A percentile compares a stretch with the other conserved stretches of the same genome.
Evolutionary conservation across 2,113 vertebrate genomes (phyloP).

Genomic region (Rhabdornis inornatus): DNA sequence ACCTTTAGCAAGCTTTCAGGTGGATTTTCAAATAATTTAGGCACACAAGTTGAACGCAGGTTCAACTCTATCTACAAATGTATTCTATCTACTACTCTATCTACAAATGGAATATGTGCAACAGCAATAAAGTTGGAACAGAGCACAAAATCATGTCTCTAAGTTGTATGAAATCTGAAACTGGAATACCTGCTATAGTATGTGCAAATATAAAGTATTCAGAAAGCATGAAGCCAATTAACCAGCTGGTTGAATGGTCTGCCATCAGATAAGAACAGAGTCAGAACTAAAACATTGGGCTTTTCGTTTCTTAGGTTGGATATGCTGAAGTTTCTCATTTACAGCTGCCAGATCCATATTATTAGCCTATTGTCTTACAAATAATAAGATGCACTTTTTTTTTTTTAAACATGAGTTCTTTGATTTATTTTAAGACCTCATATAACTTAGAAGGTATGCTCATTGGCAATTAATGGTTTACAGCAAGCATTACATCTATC

Average conservation of each 20-base stretch:
- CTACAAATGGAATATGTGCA: not conserved
- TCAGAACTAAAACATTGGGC: not conserved
- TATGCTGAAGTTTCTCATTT: not conserved
- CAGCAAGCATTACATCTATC: not conserved
- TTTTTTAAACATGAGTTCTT: not conserved
- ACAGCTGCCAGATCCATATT: not conserved
- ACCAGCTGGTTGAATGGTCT: not conserved
- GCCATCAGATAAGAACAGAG: not conserved
- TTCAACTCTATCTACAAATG: not conserved
- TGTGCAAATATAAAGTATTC: not conserved
- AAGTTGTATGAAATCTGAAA: not conserved
- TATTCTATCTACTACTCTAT: not conserved
- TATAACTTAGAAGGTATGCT: not conserved
- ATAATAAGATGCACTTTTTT: not conserved
- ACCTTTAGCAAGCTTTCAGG: not conserved
- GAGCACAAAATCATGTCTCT: not conserved
- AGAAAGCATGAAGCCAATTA: not conserved
- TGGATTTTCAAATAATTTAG: not conserved
- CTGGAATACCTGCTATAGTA: not conserved
- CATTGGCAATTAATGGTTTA: not conserved
- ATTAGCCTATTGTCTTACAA: not conserved
- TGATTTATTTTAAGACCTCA: not conserved
- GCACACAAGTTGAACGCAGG: not conserved
- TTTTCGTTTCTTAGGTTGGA: not conserved
- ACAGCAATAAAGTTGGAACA: not conserved